Evolutionary conservation across 35 echinoderm and acorn worm genomes (phyloP), one percentile per base, ranked within the genome.

Genomic region (Apostichopus parvimensis): DNA sequence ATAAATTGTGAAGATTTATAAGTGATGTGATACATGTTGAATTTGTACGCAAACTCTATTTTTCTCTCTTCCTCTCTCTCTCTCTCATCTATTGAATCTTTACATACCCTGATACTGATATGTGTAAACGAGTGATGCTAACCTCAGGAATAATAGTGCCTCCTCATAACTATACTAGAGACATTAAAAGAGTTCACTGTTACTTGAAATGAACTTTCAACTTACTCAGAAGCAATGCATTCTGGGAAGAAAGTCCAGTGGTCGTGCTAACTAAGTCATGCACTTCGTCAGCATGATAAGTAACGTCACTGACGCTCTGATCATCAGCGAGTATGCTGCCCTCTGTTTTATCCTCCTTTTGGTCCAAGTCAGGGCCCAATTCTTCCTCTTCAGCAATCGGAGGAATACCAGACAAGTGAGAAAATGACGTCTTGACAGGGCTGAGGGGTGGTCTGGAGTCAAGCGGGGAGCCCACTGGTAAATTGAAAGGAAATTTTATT

Each of bases 311-410:
- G 8, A 85, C 80, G n/a, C 80, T 71, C 10, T 77, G 70, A 9
- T 95, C 92, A 52, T 98, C 93, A 0, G 72, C 9, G 11, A 93
- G 92, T 13, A 77, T 66, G 21, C 80, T 81, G 23, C 60, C 58
- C 17, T 91, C 87, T 23, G 76, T 73, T 54, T 18, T 88, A 14
- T 77, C 79, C 57, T 87, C 85, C 23, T 65, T 87, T 4, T 62
- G 59, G n/a, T 87, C 59, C 15, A 5, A 6, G 6, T 71, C 85
- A 18, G 15, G 22, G 15, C 64, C 58, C 18, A 9, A n/a, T 26
- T 96, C 96, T 85, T 98, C 96, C 72, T 98, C 96, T 59, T 96
- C 96, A 11, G 93, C 95, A 7, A 95, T 92, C 18, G 95, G 92
- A 12, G 95, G 92, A 54, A 95, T 92, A 13, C 94, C 94, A 58